A percentile compares a stretch with the other conserved stretches of the same genome.
Evolutionary conservation across 2,113 vertebrate genomes (phyloP).

Genomic region (Limanda limanda): DNA sequence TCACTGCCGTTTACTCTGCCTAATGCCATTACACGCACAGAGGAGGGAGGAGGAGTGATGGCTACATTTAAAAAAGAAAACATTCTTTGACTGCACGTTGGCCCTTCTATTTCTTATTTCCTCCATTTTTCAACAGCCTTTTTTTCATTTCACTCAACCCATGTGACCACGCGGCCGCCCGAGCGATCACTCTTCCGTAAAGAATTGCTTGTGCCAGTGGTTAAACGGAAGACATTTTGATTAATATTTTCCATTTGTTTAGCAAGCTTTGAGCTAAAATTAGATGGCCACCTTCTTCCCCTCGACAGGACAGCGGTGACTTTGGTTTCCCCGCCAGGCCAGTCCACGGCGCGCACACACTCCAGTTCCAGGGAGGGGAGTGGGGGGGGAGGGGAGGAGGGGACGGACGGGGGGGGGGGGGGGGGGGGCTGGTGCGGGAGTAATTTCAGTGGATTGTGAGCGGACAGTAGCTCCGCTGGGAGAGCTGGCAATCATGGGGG

Average conservation of each 20-base stretch:
- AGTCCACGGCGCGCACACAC: slow-evolving; percentile 47
- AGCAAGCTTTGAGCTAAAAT: slow-evolving; percentile 87
- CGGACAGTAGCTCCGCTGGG: slow-evolving; percentile 99
- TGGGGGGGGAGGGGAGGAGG: slow-evolving; percentile 78
- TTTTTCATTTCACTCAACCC: slow-evolving; percentile 61
- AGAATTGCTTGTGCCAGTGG: slow-evolving; percentile 74
- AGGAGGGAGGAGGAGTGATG: slow-evolving; percentile 26
- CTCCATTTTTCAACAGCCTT: slow-evolving; percentile 73
- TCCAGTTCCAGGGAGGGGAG: slow-evolving; percentile 52
- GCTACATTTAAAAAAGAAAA: slow-evolving; percentile 50
- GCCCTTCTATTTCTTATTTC: slow-evolving; percentile 69
- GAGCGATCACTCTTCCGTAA: slow-evolving; percentile 44
- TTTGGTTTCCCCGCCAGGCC: slow-evolving; percentile 81
- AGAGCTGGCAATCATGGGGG: slow-evolving; percentile 99
- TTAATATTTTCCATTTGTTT: slow-evolving; percentile 86
- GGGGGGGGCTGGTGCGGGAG: slow-evolving; percentile 88
- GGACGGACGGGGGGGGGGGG: slow-evolving; percentile 34
- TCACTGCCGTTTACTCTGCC: slow-evolving; percentile 70
- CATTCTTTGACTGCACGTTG: slow-evolving; percentile 32
- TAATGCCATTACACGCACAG: slow-evolving; percentile 53
- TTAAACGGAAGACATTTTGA: slow-evolving; percentile 84
- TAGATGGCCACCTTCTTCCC: slow-evolving; percentile 91
- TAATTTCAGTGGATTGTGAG: slow-evolving; percentile 97
- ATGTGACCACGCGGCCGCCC: slow-evolving; percentile 59
- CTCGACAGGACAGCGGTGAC: slow-evolving; percentile 83